Percentiles rank a stretch among this genome's conserved stretches.
phyloP scores from a whole-genome alignment of 2,113 vertebrate species.

The Arizona elegans region DNA sequence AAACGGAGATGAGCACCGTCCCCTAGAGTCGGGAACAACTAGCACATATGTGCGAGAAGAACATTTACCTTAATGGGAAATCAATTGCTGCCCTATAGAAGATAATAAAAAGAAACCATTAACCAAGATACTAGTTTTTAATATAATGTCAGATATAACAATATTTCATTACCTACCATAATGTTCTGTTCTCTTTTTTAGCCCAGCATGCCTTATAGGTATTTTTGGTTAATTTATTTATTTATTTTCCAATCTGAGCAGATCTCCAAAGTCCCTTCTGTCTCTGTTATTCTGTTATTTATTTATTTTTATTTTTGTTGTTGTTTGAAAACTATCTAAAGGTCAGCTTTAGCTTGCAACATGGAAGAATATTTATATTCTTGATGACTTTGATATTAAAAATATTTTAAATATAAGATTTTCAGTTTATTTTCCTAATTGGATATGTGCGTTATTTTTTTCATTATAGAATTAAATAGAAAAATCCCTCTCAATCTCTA shows the following conservation, averaged over 20 bases:
- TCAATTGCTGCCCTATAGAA: neutral
- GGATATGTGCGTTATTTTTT: neutral
- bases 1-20: too few species aligned
- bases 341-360: neutral
- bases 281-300: too few species aligned
- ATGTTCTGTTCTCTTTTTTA: neutral
- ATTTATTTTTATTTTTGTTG: neutral
- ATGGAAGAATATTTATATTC: neutral
- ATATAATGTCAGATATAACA: neutral
- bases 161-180: neutral
- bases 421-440: neutral
- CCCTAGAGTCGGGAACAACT: too few species aligned
- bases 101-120: neutral
- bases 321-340: neutral
- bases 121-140: neutral
- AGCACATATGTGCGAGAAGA: too few species aligned
- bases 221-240: neutral
- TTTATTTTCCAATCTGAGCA: neutral
- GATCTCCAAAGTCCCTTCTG: too few species aligned
- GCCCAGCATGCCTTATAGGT: neutral
- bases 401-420: neutral
- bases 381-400: too few species aligned
- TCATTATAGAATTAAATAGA: neutral
- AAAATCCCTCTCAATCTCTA: neutral
- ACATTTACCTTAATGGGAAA: neutral